Conservation (phyloP, 1,140 invertebrate genomes). For the Metopolophium dirhodum region DNA sequence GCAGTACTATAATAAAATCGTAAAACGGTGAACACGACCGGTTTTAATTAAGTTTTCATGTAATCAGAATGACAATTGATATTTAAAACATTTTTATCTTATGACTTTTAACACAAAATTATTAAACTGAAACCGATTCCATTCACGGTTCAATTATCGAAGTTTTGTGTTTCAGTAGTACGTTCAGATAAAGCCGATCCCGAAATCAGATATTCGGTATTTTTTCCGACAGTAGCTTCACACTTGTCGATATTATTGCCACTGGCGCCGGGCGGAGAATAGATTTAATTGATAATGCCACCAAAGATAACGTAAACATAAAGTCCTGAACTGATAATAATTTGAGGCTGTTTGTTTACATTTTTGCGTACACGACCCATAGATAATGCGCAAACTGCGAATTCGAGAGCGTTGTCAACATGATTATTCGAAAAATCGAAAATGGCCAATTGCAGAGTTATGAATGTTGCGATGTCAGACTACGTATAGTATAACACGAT, state of each 20-base stretch:
- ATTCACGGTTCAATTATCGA: neutral
- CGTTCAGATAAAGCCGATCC: neutral
- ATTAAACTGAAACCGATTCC: neutral
- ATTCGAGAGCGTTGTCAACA: too few relatives aligned
- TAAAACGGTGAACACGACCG: neutral
- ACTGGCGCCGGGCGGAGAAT: neutral
- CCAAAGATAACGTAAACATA: neutral
- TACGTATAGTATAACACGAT: too few relatives aligned
- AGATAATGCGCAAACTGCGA: too few relatives aligned
- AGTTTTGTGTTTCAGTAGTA: neutral
- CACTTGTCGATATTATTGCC: neutral
- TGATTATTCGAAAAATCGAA: too few relatives aligned
- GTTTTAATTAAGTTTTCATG: neutral
- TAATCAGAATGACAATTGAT: neutral
- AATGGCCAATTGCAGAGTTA: too few relatives aligned
- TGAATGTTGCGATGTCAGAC: too few relatives aligned
- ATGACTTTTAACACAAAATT: neutral
- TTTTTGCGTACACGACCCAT: too few relatives aligned
- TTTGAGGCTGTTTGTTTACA: too few relatives aligned
- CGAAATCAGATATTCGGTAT: neutral
- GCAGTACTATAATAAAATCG: neutral
- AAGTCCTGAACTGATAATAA: too few relatives aligned
- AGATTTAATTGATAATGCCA: neutral
- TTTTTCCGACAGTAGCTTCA: neutral
- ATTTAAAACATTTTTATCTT: slow-evolving; percentile 9